Conservation (phyloP, 2,797 vertebrate genomes). For the Acropternis orthonyx region DNA sequence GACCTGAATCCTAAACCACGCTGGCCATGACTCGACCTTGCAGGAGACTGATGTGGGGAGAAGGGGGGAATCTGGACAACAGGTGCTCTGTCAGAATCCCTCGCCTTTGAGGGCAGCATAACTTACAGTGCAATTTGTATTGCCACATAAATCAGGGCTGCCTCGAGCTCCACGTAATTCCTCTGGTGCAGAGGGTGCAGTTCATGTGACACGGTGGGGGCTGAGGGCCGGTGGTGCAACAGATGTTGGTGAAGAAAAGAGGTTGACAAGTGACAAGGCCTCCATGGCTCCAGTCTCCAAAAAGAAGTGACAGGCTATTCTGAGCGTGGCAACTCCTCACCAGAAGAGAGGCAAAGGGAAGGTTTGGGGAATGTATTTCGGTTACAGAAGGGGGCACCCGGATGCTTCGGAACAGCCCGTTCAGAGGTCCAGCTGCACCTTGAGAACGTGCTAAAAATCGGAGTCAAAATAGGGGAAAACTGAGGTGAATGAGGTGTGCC, state of each 20-base stretch:
- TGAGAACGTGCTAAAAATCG: background rate
- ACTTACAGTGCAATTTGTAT: slow-evolving; percentile 41
- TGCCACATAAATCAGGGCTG: slow-evolving; percentile 54
- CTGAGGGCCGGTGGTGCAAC: background rate
- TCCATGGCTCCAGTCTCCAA: background rate
- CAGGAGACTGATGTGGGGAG: background rate
- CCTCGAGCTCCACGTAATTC: slow-evolving; percentile 4
- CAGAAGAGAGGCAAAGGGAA: background rate
- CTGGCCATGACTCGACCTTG: background rate
- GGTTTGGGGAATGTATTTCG: background rate
- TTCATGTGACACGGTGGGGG: background rate
- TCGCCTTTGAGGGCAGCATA: slow-evolving; percentile 19
- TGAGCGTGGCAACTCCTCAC: background rate
- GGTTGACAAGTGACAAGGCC: background rate
- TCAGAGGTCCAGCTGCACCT: background rate
- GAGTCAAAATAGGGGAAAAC: background rate
- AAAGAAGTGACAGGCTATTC: background rate
- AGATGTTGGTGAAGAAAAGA: slow-evolving; percentile 14
- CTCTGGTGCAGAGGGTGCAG: background rate
- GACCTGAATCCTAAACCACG: background rate
- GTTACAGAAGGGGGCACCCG: background rate
- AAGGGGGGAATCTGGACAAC: slow-evolving; percentile 24
- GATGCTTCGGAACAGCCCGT: background rate
- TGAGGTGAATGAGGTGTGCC: background rate
- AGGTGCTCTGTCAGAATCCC: slow-evolving; percentile 48